Base-by-base conservation (phyloP, 2,888 invertebrate genomes). In the Calephelis perditalis region DNA sequence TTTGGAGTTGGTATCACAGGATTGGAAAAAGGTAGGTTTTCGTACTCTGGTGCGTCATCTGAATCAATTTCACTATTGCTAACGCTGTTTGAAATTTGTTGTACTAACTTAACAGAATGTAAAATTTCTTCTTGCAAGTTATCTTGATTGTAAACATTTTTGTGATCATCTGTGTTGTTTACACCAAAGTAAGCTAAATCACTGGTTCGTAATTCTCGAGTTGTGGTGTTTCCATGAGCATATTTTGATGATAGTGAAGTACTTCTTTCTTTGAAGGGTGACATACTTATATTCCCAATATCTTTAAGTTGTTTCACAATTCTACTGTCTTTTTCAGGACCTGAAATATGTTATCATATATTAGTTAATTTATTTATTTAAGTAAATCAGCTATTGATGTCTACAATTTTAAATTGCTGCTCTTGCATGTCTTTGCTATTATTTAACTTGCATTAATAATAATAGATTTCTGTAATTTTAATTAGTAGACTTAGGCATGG, bases 101-200 rank as follows among this genome's bases (percentile, higher is more conserved):
- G 83, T 63, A 90, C 82, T 66, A 90, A 73, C 67, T 79, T 81
- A 0, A 89, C 89, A 0, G 89, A 88, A 63, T 84, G 81, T 62
- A 90, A 84, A 68, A 82, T 76, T 66, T 84, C 78, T 56, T 84
- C 80, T 57, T 70, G 71, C 57, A 75, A 73, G 60, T 78, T 76
- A 57, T 72, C 75, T 62, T 69, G 66, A 60, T 68, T 69, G 26
- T 68, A 62, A 45, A 64, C 63, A 49, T 47, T 59, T 49, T 64
- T 65, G 49, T 62, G 57, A 40, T 64, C 65, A 56, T 12, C 86
- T 72, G 63, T 63, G 49, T 76, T 74, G 57, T 75, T 72, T 15
- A 86, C 71, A 40, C 93, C 93, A 70, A 93, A 93, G 72, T 92
- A 93, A 63, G 92, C 92, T 56, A 93, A 80, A 71, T 93, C 93